Conservation (phyloP, 2,113 vertebrate species). For the Daphoenositta chrysoptera region DNA sequence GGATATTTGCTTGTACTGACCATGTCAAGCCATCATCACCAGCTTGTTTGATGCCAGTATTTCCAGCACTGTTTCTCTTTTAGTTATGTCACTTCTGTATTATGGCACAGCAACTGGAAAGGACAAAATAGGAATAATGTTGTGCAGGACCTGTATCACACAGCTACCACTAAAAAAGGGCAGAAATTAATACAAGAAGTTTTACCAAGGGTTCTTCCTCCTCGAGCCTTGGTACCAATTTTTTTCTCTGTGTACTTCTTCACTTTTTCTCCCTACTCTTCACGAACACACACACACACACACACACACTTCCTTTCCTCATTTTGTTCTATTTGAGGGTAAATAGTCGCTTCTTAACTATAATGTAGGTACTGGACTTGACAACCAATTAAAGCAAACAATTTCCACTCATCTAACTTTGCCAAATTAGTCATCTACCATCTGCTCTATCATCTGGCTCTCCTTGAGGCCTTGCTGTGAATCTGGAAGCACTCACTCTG, state of each 20-base stretch:
- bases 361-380: constrained; percentile 79
- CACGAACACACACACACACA: neutral
- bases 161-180: neutral
- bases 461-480: constrained; percentile 76
- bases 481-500: constrained; percentile 57
- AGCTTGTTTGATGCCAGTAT: neutral
- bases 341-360: constrained; percentile 76
- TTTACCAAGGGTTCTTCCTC: neutral
- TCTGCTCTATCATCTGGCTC: constrained; percentile 86
- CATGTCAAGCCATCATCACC: neutral
- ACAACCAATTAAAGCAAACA: constrained; percentile 92
- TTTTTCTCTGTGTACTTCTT: neutral
- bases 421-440: constrained; percentile 84
- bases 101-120: neutral
- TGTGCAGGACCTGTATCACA: neutral
- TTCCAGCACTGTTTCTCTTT: neutral
- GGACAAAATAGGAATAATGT: neutral
- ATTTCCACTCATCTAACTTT: constrained; percentile 85
- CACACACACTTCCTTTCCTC: neutral
- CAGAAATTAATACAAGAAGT: neutral
- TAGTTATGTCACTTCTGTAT: neutral
- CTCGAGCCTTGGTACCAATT: neutral
- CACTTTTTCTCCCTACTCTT: neutral
- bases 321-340: constrained; percentile 50
- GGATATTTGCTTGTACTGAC: neutral